phyloP scores from a whole-genome alignment of 1,140 invertebrate species.

The Polypedilum pembai region DNA sequence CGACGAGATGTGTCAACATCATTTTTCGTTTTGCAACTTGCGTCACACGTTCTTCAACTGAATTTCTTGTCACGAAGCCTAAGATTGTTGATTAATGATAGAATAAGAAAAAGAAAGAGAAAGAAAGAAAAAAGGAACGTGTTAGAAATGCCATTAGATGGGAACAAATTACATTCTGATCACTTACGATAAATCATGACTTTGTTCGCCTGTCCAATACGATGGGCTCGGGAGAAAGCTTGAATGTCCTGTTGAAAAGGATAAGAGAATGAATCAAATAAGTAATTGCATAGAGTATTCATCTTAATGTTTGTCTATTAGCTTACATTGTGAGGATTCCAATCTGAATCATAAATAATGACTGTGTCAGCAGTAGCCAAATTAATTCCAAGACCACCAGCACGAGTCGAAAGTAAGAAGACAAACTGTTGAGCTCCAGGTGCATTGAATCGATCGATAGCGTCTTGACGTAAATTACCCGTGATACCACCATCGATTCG shows the following conservation, averaged over 20 bases:
- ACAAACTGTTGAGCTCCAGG: conserved; percentile 82
- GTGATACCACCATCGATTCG: conserved; percentile 92
- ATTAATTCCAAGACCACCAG: conserved; percentile 91
- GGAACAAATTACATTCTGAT: conserved; percentile 61
- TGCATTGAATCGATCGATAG: conserved; percentile 91
- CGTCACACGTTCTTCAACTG: conserved; percentile 97
- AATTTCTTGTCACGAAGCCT: conserved; percentile 97
- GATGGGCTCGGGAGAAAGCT: conserved; percentile 94
- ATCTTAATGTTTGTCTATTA: conserved; percentile 55
- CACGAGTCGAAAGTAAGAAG: conserved; percentile 87
- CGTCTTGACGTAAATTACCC: conserved; percentile 90
- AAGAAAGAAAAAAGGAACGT: too few species aligned
- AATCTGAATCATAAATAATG: conserved; percentile 95
- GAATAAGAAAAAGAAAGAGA: too few species aligned
- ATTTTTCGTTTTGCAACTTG: conserved; percentile 97
- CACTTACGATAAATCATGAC: conserved; percentile 76
- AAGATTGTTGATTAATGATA: conserved; percentile 51
- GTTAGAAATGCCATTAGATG: conserved; percentile 32
- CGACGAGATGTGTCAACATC: conserved; percentile 99
- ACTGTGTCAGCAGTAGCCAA: conserved; percentile 94
- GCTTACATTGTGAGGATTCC: conserved; percentile 98
- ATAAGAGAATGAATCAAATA: conserved; percentile 29
- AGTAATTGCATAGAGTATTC: too few species aligned
- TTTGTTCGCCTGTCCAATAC: conserved; percentile 94
- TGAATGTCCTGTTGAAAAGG: conserved; percentile 64